Base-by-base conservation (phyloP, 2,888 invertebrate genomes). In the Philhelius pedissequus region DNA sequence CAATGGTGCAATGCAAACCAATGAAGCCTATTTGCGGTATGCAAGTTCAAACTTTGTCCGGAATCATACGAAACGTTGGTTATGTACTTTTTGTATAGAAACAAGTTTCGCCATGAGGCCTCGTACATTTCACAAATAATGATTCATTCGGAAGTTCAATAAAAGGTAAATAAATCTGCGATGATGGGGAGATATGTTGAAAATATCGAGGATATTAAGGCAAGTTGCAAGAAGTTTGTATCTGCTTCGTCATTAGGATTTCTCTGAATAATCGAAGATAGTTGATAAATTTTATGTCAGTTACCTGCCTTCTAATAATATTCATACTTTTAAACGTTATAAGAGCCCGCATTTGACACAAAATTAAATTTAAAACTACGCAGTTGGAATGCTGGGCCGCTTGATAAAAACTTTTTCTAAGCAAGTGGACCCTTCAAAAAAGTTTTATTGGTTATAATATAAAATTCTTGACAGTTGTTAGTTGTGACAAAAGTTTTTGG, bases 21-120 rank as follows among this genome's bases (percentile, higher is more conserved):
- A 64, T 79, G 83, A 83, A 79, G 79, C 83, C 83, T 83, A 60
- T 68, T 56, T 79, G 83, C 70, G 83, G 78, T 43, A 66, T 79
- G 70, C 79, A 58, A 73, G 58, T 79, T 50, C 40, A 40, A 71
- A 70, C 64, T 70, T 64, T 35, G 48, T 68, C 45, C 20, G 52
- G 50, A 69, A 62, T 68, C 48, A 70, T n/a, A n/a, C 15, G 38
- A 50, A 11, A 18, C 38, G 20, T 69, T 4, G 9, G 8, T n/a
- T 7, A 40, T 40, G 15, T 15, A 38, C 9, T 3, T 32, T 9
- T 3, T 9, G 52, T 40, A 30, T 60, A 25, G 38, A 40, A 52
- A 56, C 56, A 75, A 80, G 75, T 80, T 80, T 75, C 18, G n/a
- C 52, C 15, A 48, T 40, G 35, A 9, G 35, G 22, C 15, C 11